Conservation (phyloP, 2,797 vertebrate species). For the Mareca penelope region DNA sequence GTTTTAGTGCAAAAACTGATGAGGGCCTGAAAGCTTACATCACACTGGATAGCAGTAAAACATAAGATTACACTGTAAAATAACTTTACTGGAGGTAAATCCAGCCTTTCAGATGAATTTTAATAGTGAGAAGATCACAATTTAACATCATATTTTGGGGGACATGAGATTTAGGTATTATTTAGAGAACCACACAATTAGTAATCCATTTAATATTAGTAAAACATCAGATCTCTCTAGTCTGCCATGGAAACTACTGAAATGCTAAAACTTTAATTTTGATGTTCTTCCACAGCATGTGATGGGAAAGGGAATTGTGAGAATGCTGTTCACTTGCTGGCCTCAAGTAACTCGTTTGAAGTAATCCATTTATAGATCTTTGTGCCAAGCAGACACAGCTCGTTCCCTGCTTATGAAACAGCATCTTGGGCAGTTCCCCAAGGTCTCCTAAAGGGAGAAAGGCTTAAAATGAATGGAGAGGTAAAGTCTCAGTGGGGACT, state of each 20-base stretch:
- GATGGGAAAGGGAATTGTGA: not conserved
- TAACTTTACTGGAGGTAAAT: not conserved
- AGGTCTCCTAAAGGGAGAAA: not conserved
- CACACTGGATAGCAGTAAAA: not conserved
- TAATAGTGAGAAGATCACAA: not conserved
- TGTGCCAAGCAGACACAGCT: not conserved
- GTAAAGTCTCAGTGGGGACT: not conserved
- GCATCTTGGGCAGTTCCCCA: not conserved
- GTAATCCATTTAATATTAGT: not conserved
- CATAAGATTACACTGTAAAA: not conserved
- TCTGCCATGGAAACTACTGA: not conserved
- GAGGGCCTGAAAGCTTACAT: not conserved
- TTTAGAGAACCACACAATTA: not conserved
- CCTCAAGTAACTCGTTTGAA: not conserved
- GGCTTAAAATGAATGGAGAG: rapidly evolving
- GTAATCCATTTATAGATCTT: not conserved
- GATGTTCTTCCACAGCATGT: not conserved
- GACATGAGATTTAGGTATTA: not conserved
- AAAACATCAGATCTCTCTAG: not conserved
- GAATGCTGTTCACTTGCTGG: not conserved
- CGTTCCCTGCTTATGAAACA: not conserved
- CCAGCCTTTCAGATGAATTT: not conserved
- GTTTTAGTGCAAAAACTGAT: not conserved
- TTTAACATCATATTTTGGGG: not conserved
- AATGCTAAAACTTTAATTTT: not conserved